These are phyloP conservation scores for Sinopyrophorus schimmeli DNA, from an alignment of 2,888 invertebrate species.

Conservation along the genomic window DNA sequence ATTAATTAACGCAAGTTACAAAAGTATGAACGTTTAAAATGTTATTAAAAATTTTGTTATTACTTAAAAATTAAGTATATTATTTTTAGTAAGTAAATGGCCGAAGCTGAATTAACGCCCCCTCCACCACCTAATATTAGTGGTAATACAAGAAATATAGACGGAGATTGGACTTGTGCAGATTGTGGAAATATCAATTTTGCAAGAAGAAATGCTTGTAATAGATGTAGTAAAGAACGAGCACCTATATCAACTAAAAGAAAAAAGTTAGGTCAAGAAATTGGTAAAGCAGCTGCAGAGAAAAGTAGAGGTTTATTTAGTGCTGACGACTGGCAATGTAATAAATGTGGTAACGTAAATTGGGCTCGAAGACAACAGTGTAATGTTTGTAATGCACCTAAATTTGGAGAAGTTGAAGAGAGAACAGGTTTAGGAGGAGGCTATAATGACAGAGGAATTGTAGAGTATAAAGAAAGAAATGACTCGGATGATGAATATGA, in stretches of 20 bases:
- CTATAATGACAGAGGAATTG: constrained; percentile 94
- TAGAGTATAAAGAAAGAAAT: constrained; percentile 89
- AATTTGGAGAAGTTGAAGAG: constrained; percentile 90
- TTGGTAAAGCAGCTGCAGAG: constrained; percentile 97
- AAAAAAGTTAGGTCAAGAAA: constrained; percentile 91
- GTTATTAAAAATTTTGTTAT: neutral
- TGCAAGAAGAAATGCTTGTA: constrained; percentile 86
- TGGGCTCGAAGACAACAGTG: constrained; percentile 96
- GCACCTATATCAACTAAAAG: constrained; percentile 59
- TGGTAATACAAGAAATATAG: constrained; percentile 39
- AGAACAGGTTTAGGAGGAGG: constrained; percentile 82
- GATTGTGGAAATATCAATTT: constrained; percentile 95
- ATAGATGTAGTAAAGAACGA: constrained; percentile 83
- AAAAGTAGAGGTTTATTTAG: constrained; percentile 94
- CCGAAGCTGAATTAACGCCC: constrained; percentile 47
- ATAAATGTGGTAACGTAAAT: constrained; percentile 99
- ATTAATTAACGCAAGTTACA: constrained; percentile 5
- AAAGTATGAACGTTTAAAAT: neutral
- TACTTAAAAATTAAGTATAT: too few relatives aligned
- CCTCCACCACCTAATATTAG: constrained; percentile 48
- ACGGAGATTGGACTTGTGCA: constrained; percentile 69
- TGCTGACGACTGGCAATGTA: constrained; percentile 99
- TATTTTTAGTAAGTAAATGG: constrained; percentile 39
- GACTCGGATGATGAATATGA: constrained; percentile 94
- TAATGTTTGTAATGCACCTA: constrained; percentile 98